phyloP scores from a whole-genome alignment of 2,797 vertebrate species.

The Phylloscopus collybita region DNA sequence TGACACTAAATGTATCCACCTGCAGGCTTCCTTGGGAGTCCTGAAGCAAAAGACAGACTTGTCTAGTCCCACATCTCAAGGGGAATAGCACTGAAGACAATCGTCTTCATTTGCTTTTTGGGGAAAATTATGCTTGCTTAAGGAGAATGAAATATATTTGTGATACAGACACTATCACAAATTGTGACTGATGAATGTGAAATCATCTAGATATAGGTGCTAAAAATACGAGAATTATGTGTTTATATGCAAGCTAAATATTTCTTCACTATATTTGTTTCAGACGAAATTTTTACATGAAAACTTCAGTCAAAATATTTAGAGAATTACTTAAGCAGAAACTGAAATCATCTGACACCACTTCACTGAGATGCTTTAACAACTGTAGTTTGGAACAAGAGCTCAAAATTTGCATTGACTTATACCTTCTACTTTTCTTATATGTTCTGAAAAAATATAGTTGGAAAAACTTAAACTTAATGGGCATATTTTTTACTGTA shows the following conservation, averaged over 20 bases:
- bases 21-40: not conserved
- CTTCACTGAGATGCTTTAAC: not conserved
- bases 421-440: not conserved
- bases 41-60: not conserved
- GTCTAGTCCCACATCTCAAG: not conserved
- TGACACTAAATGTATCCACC: not conserved
- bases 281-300: not conserved
- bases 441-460: not conserved
- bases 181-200: not conserved
- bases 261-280: not conserved
- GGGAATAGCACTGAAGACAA: not conserved
- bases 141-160: not conserved
- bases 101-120: not conserved
- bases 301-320: not conserved
- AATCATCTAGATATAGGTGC: not conserved
- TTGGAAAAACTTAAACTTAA: not conserved
- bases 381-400: not conserved
- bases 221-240: not conserved
- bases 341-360: not conserved
- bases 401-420: not conserved
- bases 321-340: not conserved
- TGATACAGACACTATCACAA: not conserved
- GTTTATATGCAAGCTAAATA: not conserved
- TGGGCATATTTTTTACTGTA: not conserved
- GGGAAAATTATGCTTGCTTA: not conserved